Evolutionary conservation across 2,888 invertebrate genomes (phyloP).

Genomic region (Masnerella sp.): DNA sequence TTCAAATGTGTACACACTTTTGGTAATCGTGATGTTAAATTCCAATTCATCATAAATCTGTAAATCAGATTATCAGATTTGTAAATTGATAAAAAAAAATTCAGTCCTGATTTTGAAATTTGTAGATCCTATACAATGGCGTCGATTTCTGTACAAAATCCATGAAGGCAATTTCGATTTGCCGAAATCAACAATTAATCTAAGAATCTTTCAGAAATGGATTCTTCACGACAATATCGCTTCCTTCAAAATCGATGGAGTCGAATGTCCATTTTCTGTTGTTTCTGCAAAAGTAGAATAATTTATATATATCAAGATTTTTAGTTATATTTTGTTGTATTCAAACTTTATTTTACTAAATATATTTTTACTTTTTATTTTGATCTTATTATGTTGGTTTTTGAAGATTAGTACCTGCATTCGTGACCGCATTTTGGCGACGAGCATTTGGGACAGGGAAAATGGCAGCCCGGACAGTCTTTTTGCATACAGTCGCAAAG

Average conservation of each 20-base stretch:
- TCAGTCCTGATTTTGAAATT: too few species aligned
- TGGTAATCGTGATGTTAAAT: too few species aligned
- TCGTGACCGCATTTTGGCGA: slow-evolving; percentile 89
- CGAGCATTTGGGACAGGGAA: slow-evolving; percentile 85
- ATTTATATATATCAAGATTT: slow-evolving; percentile 81
- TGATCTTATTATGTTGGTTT: too few species aligned
- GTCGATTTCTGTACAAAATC: too few species aligned
- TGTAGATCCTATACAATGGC: too few species aligned
- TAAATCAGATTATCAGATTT: too few species aligned
- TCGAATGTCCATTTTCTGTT: slow-evolving; percentile 89
- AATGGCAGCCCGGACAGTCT: slow-evolving; percentile 91
- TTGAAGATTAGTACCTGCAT: slow-evolving; percentile 86
- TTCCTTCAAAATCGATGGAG: slow-evolving; percentile 88
- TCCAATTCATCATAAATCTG: too few species aligned
- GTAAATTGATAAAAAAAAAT: too few species aligned
- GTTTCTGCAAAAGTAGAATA: slow-evolving; percentile 77
- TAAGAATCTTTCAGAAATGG: slow-evolving; percentile 68
- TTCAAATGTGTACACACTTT: too few species aligned
- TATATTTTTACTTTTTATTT: not conserved
- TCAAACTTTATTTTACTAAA: not conserved
- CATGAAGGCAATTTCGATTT: too few species aligned
- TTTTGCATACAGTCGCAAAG: slow-evolving; percentile 91
- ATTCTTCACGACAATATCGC: slow-evolving; percentile 83
- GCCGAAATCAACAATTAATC: too few species aligned
- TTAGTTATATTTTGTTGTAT: not conserved